Base-by-base conservation (phyloP, 2,888 invertebrate species). In the Clitarchus hookeri region DNA sequence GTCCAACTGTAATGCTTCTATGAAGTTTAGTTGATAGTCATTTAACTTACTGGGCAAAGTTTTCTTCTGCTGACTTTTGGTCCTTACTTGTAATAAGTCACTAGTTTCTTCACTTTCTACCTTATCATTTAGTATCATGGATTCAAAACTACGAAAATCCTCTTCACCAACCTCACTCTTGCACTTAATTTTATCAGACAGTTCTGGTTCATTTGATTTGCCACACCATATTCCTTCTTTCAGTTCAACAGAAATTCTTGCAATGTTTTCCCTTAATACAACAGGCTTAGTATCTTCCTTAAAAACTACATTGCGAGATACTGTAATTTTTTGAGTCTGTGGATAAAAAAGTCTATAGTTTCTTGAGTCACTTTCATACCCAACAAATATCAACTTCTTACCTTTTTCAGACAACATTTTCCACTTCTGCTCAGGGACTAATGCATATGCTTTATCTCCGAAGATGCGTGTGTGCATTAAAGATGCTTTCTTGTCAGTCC, bases 351-450 rank as follows among this genome's bases (percentile, higher is more conserved):
- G 65, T 19, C 65, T 65, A 23, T 65, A 65, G 65, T 65, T 65
- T 8, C 6, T 65, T 23, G 65, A 65, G 19, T 65, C 65, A 12
- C 65, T 16, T 65, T 65, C 65, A 65, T 65, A 65, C 65, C 23
- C 65, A 65, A 65, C 65, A 19, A 65, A 65, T 16, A 65, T 65
- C 23, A 65, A 16, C 19, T 65, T 65, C 16, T n/a, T n/a, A n/a
- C n/a, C n/a, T n/a, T n/a, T n/a, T n/a, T n/a, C n/a, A n/a, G n/a
- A n/a, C n/a, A n/a, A n/a, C n/a, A n/a, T n/a, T n/a, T n/a, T n/a
- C n/a, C n/a, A n/a, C n/a, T n/a, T n/a, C n/a, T n/a, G n/a, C 65
- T 65, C 65, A 65, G 65, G 65, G 23, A 65, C 65, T 65, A 65
- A 16, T 65, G 65, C 65, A 65, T 12, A 65, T 65, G 65, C 65